Evolutionary conservation across 1,140 invertebrate genomes (phyloP).

Genomic region (Lucilia cuprina): DNA sequence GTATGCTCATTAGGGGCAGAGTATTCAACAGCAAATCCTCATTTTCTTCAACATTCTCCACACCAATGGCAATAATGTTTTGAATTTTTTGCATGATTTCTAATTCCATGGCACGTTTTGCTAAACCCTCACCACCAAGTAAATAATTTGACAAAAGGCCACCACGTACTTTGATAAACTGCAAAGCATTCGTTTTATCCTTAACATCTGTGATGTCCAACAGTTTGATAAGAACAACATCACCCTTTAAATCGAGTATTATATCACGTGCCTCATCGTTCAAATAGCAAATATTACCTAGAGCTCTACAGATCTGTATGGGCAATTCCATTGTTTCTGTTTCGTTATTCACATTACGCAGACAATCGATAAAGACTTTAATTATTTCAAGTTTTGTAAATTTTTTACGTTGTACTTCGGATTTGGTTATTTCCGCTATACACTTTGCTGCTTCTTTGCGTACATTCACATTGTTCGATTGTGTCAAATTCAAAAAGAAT

Average conservation of each 20-base stretch:
- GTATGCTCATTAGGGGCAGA: conserved; percentile 75
- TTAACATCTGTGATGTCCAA: conserved; percentile 60
- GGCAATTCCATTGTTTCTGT: conserved; percentile 65
- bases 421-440: conserved; percentile 77
- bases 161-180: conserved; percentile 68
- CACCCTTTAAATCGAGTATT: conserved; percentile 69
- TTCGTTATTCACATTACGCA: conserved; percentile 46
- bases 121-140: conserved; percentile 74
- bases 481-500: conserved; percentile 51
- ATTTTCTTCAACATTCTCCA: conserved; percentile 62
- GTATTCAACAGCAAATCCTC: conserved; percentile 73
- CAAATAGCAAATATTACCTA: conserved; percentile 89
- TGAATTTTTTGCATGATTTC: conserved; percentile 71
- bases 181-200: conserved; percentile 58
- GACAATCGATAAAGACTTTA: conserved; percentile 66
- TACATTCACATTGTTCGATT: conserved; percentile 52
- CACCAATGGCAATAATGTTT: conserved; percentile 64
- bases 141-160: conserved; percentile 83
- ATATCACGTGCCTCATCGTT: conserved; percentile 76
- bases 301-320: conserved; percentile 78
- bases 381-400: conserved; percentile 71
- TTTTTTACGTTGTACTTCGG: conserved; percentile 70
- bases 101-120: conserved; percentile 71
- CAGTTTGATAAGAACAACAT: conserved; percentile 65
- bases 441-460: conserved; percentile 67